phyloP scores from a whole-genome alignment of 2,113 vertebrate genomes.

The Lamprologus tigripictilis region DNA sequence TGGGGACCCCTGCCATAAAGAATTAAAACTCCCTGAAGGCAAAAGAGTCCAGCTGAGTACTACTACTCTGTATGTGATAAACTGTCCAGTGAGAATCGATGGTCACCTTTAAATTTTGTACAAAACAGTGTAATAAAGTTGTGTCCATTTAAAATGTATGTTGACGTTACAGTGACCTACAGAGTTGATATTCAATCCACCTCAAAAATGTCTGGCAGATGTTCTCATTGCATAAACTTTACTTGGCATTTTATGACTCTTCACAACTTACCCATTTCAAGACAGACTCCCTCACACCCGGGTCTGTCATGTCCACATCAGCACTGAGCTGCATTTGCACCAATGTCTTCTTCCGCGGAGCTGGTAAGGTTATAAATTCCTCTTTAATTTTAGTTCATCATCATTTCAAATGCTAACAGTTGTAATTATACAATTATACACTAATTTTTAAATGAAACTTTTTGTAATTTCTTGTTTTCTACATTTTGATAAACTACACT shows the following conservation, averaged over 20 bases:
- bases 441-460: neutral
- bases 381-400: neutral
- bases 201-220: fast-evolving
- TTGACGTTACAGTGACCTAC: fast-evolving
- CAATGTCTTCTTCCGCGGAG: neutral
- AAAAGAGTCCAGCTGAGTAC: neutral
- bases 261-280: neutral
- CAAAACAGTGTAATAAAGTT: neutral
- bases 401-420: neutral
- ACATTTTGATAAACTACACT: neutral
- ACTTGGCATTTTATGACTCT: neutral
- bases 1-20: no score
- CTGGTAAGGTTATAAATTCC: neutral
- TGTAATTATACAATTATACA: neutral
- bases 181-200: fast-evolving
- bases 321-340: neutral
- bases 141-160: neutral
- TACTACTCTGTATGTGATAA: neutral
- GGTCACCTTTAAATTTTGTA: neutral
- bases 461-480: neutral
- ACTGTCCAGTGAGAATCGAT: neutral
- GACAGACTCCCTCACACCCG: neutral
- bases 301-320: neutral
- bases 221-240: neutral
- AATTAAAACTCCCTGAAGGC: neutral